A percentile compares a stretch with the other conserved stretches of the same genome.
Evolutionary conservation across 2,888 invertebrate species (phyloP).

Genomic region (Drosophila suboccidentalis): DNA sequence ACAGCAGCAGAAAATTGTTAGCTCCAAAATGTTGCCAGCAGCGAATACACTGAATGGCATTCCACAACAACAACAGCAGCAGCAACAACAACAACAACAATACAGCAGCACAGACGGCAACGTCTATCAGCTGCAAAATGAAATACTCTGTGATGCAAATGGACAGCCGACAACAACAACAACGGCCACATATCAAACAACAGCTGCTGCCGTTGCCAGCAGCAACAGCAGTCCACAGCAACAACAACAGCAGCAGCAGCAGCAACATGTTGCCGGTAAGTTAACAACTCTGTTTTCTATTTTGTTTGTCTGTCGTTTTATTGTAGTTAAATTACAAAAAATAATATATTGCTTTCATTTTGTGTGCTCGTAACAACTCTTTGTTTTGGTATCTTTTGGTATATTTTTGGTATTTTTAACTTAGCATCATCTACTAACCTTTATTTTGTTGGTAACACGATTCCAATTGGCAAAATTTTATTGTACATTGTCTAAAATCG

Average conservation of each 20-base stretch:
- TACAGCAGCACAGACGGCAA: constrained; percentile 80
- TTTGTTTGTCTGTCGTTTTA: constrained; percentile 26
- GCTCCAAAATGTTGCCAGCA: constrained; percentile 81
- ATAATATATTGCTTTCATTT: constrained; percentile 42
- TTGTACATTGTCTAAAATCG: constrained; percentile 16
- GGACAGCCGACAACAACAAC: constrained; percentile 70
- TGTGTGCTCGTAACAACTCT: constrained; percentile 39
- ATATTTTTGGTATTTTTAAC: constrained; percentile 26
- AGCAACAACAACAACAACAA: constrained; percentile 61
- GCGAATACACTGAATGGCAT: constrained; percentile 82
- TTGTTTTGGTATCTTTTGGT: constrained; percentile 39
- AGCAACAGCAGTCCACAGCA: constrained; percentile 64
- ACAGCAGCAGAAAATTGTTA: constrained; percentile 57
- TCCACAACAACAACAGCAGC: constrained; percentile 75
- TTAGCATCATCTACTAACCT: constrained; percentile 41
- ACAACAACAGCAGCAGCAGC: constrained; percentile 54
- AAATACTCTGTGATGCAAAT: constrained; percentile 83
- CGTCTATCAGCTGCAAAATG: constrained; percentile 83
- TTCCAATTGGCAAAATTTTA: constrained; percentile 43
- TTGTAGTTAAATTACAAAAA: constrained; percentile 38
- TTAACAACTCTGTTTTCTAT: constrained; percentile 11
- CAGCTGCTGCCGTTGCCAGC: constrained; percentile 60
- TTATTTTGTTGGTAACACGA: constrained; percentile 21
- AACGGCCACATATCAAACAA: constrained; percentile 71
- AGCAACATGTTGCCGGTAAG: constrained; percentile 70